Base-by-base conservation (phyloP, 2,797 vertebrate species). In the Pseudochirops corinnae region DNA sequence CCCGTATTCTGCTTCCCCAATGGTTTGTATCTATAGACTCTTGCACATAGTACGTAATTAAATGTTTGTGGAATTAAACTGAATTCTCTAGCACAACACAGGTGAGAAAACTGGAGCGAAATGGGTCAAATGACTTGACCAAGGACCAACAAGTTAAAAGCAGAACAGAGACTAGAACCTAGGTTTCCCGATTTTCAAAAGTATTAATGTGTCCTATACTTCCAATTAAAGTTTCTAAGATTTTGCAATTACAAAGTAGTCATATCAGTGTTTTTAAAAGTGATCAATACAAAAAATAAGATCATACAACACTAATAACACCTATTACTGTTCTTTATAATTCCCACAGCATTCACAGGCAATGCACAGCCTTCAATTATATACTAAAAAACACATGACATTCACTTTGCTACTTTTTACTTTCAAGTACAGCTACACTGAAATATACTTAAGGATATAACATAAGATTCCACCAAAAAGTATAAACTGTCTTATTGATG, bases 151-250 rank as follows among this genome's bases (percentile, higher is more conserved):
- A 87, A 87, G 39, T 50, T 50, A 87, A 87, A 74, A 74, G n/a
- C 74, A 87, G 74, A 87, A 39, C 18, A 39, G 18, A 87, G 21
- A 46, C 74, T 87, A 46, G 74, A 87, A 50, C 39, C 18, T 87
- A 87, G 21, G 9, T 26, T 39, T 87, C 39, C 74, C 11, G 39
- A 87, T 39, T 46, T 60, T 96, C 92, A 46, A 94, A 94, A 94
- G 91, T 12, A 52, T 46, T 52, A 24, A 87, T 52, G 56, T 50
- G 46, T 7, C 29, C 33, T 39, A 31, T 33, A 29, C n/a, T 93
- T 74, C 56, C 60, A 60, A 33, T 87, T 87, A 87, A 87, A 87
- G 21, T 46, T 39, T 82, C 67, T 50, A 82, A 82, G 74, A 50
- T 87, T 87, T 87, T 87, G 9, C 39, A 50, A 87, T 50, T 50